Evolutionary conservation across 1,140 invertebrate genomes (phyloP).

Genomic region (Battus philenor): DNA sequence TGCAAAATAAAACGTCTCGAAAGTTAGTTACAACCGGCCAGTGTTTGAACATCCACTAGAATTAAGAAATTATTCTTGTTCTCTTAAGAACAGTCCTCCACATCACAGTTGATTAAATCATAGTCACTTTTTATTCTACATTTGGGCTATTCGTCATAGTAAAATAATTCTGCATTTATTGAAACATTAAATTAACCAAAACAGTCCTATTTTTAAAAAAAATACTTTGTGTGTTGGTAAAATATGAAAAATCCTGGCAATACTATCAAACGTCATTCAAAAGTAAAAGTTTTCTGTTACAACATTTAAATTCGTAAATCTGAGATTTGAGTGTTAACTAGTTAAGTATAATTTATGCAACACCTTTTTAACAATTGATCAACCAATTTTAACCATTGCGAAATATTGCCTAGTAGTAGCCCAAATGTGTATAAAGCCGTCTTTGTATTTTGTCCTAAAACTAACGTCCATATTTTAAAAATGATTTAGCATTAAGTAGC

Average conservation of each 20-base stretch:
- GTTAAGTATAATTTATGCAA: too few relatives aligned
- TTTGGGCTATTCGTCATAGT: constrained; percentile 26
- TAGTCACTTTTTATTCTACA: constrained; percentile 57
- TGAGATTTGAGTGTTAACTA: too few relatives aligned
- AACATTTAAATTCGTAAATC: too few relatives aligned
- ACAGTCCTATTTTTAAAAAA: too few relatives aligned
- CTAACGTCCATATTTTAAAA: constrained; percentile 74
- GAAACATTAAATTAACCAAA: too few relatives aligned
- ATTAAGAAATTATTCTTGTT: constrained; percentile 61
- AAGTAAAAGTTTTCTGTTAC: too few relatives aligned
- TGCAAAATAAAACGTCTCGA: constrained; percentile 47
- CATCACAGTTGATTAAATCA: constrained; percentile 62
- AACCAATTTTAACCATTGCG: too few relatives aligned
- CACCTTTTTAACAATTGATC: too few relatives aligned
- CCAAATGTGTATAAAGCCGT: constrained; percentile 56
- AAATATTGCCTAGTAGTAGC: constrained; percentile 17
- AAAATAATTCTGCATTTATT: not conserved
- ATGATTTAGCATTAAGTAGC: constrained; percentile 72
- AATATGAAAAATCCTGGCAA: too few relatives aligned
- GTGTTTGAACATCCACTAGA: constrained; percentile 71
- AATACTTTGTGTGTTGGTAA: too few relatives aligned
- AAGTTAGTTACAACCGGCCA: constrained; percentile 67
- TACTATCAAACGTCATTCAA: too few relatives aligned
- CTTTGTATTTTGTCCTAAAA: constrained; percentile 69
- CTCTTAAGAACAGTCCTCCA: constrained; percentile 66